Base-by-base conservation (phyloP, 2,797 vertebrate genomes). In the Halcyon badia region DNA sequence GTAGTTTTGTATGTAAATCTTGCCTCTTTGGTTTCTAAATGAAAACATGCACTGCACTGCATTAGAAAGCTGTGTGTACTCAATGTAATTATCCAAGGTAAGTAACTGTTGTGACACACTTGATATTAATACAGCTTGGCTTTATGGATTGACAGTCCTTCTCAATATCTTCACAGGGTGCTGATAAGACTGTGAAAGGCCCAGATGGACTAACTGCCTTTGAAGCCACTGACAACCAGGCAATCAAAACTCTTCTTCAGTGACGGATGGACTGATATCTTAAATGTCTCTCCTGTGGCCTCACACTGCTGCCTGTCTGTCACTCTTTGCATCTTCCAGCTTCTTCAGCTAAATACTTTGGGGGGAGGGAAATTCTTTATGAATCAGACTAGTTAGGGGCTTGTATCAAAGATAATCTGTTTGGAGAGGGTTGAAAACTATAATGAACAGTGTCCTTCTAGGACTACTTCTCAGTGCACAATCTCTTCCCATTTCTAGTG, bases 241-340 rank as follows among this genome's bases (percentile, higher is more conserved):
- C 98, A 97, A 98, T 98, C 98, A 98, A 98, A 98, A 98, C 98
- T 92, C 98, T 98, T 87, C 98, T 98, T 87, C 98, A 98, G 98
- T 98, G 98, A 98, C 18, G 91, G 97, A 96, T 95, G 95, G 97
- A 98, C 97, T 97, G 92, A 95, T 97, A 95, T 82, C 95, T 96
- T 96, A 87, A 96, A 97, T 95, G 97, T 97, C 98, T 98, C 97
- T 98, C 98, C 97, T 97, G 98, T 98, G 98, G 98, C 98, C 98
- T 98, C 98, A 98, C 98, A 98, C 98, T 98, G 98, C 98, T 98
- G 98, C 98, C 98, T 98, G 97, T 98, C 97, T 98, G 98, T 98
- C 97, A 98, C 97, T 98, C 97, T 98, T 97, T 97, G 93, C 97
- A 97, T 98, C 97, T 98, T 98, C 98, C 98, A 98, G 97, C 98